A percentile compares a stretch with the other conserved stretches of the same genome.
Evolutionary conservation across 2,888 invertebrate species (phyloP).

Genomic region (Carcina quercana): DNA sequence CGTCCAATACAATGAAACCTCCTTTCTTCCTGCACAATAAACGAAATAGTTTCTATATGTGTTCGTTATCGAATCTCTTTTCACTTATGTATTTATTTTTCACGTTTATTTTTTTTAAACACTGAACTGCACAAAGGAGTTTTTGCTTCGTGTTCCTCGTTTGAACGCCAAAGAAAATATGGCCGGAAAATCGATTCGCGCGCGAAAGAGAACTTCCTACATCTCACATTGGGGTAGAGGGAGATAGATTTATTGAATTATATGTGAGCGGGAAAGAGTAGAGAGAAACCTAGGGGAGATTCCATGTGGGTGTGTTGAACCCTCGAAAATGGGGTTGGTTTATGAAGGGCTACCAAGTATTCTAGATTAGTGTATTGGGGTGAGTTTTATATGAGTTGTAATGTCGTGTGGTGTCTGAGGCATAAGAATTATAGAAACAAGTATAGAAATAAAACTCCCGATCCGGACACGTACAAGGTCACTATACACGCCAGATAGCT

Average conservation of each 20-base stretch:
- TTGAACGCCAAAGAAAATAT: constrained; percentile 22
- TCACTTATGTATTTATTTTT: constrained; percentile 7
- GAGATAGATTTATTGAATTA: constrained; percentile 8
- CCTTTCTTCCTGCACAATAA: no score
- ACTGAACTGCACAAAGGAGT: constrained; percentile 5
- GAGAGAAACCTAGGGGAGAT: no score
- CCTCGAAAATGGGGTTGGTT: constrained; percentile 34
- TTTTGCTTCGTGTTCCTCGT: constrained; percentile 7
- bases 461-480: background rate
- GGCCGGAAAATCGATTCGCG: constrained; percentile 34
- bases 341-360: constrained; percentile 23
- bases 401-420: background rate
- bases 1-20: no score
- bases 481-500: background rate
- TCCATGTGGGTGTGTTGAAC: constrained; percentile 27
- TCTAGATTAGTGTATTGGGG: constrained; percentile 4
- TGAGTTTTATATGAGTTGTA: background rate
- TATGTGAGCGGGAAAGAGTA: constrained; percentile 18
- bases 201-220: constrained; percentile 20
- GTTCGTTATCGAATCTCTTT: no score
- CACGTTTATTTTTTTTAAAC: constrained; percentile 3
- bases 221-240: constrained; percentile 10
- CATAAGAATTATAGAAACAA: background rate
- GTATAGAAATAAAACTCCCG: background rate
- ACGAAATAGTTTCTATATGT: no score